Conservation (phyloP, 2,888 invertebrate species). For the Lycocerus yunnanus region DNA sequence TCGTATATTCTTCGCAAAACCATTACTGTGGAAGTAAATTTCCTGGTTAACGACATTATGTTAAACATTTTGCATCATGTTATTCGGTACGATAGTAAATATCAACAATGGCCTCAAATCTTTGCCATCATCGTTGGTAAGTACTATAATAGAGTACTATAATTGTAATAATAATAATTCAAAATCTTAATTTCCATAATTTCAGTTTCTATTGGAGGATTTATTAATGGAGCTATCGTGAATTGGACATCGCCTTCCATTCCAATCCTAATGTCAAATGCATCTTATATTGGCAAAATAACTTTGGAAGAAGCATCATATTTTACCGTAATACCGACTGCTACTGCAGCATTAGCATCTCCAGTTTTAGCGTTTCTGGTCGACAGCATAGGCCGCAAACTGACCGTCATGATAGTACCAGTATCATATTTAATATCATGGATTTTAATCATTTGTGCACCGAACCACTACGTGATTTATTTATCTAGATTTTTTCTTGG, state of each 20-base stretch:
- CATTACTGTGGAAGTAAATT: background rate
- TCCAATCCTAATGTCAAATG: conserved; percentile 42
- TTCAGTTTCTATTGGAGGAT: background rate
- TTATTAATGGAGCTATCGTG: conserved; percentile 5
- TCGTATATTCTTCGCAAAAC: too few relatives aligned
- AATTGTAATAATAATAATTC: background rate
- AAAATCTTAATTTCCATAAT: background rate
- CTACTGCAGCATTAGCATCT: conserved; percentile 39
- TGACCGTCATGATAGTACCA: conserved; percentile 36
- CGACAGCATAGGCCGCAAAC: conserved; percentile 43
- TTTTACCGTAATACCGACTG: conserved; percentile 45
- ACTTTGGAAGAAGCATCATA: conserved; percentile 47
- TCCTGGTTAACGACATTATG: background rate
- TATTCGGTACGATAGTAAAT: background rate
- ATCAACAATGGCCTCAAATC: conserved; percentile 1
- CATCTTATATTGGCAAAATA: conserved; percentile 36
- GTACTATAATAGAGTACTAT: too few relatives aligned
- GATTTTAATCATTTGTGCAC: background rate
- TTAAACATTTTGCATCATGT: background rate
- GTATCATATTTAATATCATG: conserved; percentile 17
- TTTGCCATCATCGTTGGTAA: background rate
- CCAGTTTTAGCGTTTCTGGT: conserved; percentile 41
- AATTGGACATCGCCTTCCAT: conserved; percentile 49
- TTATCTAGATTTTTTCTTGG: conserved; percentile 42
- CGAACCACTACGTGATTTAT: conserved; percentile 34